Base-by-base conservation (phyloP, 2,888 invertebrate genomes). In the Glaucopsyche alexis region DNA sequence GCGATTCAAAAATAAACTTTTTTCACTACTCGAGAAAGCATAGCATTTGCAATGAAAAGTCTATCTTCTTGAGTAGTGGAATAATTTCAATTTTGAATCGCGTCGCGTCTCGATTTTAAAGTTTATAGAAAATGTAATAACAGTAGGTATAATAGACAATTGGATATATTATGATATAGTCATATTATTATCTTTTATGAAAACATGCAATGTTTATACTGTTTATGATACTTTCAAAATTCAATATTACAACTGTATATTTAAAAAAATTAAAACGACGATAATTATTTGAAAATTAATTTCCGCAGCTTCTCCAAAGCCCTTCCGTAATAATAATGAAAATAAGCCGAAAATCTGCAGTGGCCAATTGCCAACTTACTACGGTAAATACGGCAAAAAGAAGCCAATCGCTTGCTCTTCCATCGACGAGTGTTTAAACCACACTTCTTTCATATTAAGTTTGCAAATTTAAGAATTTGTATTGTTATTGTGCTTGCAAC, bases 261-360 rank as follows among this genome's bases (percentile, higher is more conserved):
- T 4, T n/a, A 60, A 19, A 11, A 60, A 29, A 16, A 40, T 38
- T 49, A 47, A 47, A 49, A 29, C 13, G n/a, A 14, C 13, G n/a
- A 50, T 50, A 50, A 3, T 7, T 49, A 47, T 29, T 29, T 29
- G 2, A 29, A 29, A 29, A 29, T 29, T 29, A 29, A 29, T 67
- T 47, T 69, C 13, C 69, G 47, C 69, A 69, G 69, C 69, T 6
- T 69, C 69, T 29, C 69, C 69, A 69, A 69, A 69, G 49, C 49
- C 69, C 19, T 69, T 69, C 47, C 69, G 69, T 69, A 47, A 69
- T 69, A 69, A 49, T 29, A 69, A 49, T 69, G 69, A 69, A 49
- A 69, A 49, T 69, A 69, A 69, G 69, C 47, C 49, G 69, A 69
- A 69, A 69, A 19, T 29, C 49, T 49, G 69, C 69, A 49, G 69